phyloP scores from a whole-genome alignment of 1,140 invertebrate species.

The Hycleus cichorii region DNA sequence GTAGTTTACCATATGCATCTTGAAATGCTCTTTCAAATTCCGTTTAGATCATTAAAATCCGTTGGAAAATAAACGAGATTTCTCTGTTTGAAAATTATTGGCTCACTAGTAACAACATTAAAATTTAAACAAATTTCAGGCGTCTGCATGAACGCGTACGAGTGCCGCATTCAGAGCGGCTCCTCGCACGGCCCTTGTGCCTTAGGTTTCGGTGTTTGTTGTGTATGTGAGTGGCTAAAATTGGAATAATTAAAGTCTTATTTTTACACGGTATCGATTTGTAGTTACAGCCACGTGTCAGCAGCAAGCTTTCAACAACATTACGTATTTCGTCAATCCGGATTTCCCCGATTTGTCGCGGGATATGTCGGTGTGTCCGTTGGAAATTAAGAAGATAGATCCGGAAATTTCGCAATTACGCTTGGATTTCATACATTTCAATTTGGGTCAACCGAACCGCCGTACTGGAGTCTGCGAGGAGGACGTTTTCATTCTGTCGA shows the following conservation, averaged over 20 bases:
- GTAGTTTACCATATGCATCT: no score
- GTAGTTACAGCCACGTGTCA: constrained; percentile 70
- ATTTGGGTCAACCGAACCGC: constrained; percentile 71
- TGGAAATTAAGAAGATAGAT: constrained; percentile 63
- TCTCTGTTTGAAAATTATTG: constrained; percentile 7
- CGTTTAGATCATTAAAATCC: no score
- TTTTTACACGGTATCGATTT: constrained; percentile 23
- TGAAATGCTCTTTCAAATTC: no score
- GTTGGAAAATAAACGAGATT: background rate
- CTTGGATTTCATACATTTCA: constrained; percentile 74
- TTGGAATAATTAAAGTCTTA: no score
- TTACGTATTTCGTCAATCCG: constrained; percentile 79
- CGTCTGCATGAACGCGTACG: constrained; percentile 73
- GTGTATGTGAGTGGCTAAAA: constrained; percentile 63
- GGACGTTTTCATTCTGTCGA: constrained; percentile 58
- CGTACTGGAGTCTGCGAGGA: constrained; percentile 69
- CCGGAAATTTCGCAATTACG: constrained; percentile 67
- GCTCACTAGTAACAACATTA: no score
- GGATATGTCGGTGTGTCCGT: constrained; percentile 54
- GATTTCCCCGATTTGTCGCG: constrained; percentile 67
- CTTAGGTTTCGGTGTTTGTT: constrained; percentile 80
- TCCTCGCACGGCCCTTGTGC: constrained; percentile 69
- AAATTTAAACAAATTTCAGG: constrained; percentile 42
- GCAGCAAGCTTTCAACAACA: constrained; percentile 67
- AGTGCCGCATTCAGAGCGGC: constrained; percentile 70